Percentiles rank a stretch among this genome's conserved stretches.
Conservation (phyloP, 2,797 vertebrate genomes). For the Vipera latastei region DNA sequence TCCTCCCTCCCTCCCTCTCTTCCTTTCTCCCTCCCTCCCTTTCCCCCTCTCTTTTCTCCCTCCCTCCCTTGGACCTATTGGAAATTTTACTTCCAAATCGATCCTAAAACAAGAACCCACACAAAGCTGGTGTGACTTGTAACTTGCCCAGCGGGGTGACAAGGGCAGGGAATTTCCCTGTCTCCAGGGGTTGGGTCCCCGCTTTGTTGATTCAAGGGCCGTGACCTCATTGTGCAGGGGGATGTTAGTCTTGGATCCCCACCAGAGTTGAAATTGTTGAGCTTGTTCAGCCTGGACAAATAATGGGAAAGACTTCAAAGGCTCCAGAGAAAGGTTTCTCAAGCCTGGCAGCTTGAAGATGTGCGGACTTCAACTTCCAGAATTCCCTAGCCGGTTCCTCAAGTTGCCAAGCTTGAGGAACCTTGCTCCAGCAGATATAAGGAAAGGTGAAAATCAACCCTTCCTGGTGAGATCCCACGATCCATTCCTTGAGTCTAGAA, state of each 20-base stretch:
- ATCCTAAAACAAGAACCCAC: not conserved
- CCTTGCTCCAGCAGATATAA: too few relatives aligned
- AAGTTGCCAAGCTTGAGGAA: too few relatives aligned
- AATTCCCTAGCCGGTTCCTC: not conserved
- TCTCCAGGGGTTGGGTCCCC: constrained; percentile 16
- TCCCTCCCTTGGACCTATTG: too few relatives aligned
- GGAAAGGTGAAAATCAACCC: not conserved
- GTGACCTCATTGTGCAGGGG: constrained; percentile 54
- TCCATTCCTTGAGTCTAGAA: not conserved
- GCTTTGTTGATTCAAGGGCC: constrained; percentile 60
- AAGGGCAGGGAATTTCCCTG: too few relatives aligned
- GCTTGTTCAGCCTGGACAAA: constrained; percentile 60
- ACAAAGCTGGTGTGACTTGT: too few relatives aligned
- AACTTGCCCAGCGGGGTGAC: too few relatives aligned
- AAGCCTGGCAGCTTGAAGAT: not conserved
- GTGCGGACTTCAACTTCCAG: not conserved
- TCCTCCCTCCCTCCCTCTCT: too few relatives aligned
- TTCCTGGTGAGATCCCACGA: not conserved
- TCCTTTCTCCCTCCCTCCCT: not conserved
- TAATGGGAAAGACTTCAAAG: constrained; percentile 33
- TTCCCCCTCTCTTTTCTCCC: not conserved
- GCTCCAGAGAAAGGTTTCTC: not conserved
- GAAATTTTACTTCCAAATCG: not conserved
- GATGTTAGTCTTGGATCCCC: constrained; percentile 66
- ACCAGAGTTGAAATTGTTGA: constrained; percentile 46